Evolutionary conservation across 2,797 vertebrate genomes (phyloP), one percentile per base, ranked within the genome.

Genomic region (Hylomyscus alleni): DNA sequence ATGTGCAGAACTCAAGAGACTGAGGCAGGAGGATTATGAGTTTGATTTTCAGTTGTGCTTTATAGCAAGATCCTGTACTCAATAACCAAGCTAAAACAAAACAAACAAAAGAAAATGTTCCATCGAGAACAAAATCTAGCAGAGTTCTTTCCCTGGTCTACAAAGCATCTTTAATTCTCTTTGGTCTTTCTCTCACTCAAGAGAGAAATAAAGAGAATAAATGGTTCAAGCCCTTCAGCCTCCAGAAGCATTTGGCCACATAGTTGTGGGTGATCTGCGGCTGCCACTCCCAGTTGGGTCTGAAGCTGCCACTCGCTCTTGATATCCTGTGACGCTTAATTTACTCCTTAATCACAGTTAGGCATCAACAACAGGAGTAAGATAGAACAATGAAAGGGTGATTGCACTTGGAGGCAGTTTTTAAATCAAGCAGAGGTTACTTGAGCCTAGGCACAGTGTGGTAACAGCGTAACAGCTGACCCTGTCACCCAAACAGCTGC

Each of bases 181-280:
- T 0, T 40, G 31, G 9, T 78, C 83, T 60, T 34, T 90, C 65
- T 92, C 56, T 20, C 78, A 22, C 78, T 24, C 44, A 50, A 34
- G 44, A 34, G 52, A 44, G 47, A 73, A 69, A 44, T 52, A 31
- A 3, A 73, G 83, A 87, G n/a, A 40, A 80, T 72, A n/a, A 67
- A 34, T 12, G 15, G 40, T 89, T 84, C 34, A 0, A 31, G 8
- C 13, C 58, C 84, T 78, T 82, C 47, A 0, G 17, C 62, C 3
- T 15, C 11, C 52, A 22, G 31, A 89, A 54, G 77, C 44, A 0
- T 37, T 12, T 5, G 34, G 26, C 26, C 34, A 4, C 60, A 3
- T 37, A 7, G 10, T 47, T 34, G 15, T 31, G 2, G 0, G 24
- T 0, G 40, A 17, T 69, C 60, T 17, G 19, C 1, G 0, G n/a